Conservation (phyloP, 2,888 invertebrate species). For the Parthenolecanium corni region DNA sequence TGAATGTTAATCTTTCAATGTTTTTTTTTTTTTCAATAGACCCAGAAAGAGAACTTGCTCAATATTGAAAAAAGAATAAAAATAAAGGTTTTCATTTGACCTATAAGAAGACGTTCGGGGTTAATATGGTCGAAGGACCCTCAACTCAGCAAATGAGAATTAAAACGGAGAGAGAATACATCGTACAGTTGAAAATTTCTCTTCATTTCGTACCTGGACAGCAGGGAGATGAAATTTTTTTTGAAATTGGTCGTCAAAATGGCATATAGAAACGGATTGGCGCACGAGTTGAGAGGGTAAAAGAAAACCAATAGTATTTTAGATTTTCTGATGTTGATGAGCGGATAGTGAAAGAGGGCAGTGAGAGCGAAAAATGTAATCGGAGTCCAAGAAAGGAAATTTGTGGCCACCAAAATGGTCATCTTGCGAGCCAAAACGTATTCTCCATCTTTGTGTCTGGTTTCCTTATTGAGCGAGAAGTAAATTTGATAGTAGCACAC, state of each 20-base stretch:
- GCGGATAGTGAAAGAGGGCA: constrained; percentile 67
- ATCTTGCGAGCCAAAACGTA: constrained; percentile 75
- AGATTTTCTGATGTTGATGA: constrained; percentile 69
- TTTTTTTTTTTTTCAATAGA: too few relatives aligned
- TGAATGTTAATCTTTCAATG: too few relatives aligned
- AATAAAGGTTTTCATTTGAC: too few relatives aligned
- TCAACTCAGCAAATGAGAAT: too few relatives aligned
- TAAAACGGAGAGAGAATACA: too few relatives aligned
- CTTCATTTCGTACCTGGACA: constrained; percentile 57
- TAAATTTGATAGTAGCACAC: constrained; percentile 79
- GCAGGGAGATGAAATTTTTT: constrained; percentile 55
- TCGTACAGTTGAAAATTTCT: too few relatives aligned
- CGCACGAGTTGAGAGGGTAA: constrained; percentile 82
- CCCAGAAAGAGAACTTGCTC: too few relatives aligned
- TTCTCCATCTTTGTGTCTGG: constrained; percentile 46
- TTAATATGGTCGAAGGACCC: too few relatives aligned
- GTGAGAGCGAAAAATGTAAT: constrained; percentile 81
- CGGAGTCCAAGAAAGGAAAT: constrained; percentile 75
- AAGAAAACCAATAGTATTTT: constrained; percentile 78
- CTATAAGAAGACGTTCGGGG: too few relatives aligned
- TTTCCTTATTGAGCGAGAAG: constrained; percentile 51
- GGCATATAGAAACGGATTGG: constrained; percentile 85
- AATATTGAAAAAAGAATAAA: too few relatives aligned
- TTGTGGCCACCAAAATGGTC: constrained; percentile 73
- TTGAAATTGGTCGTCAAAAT: constrained; percentile 79